A percentile compares a stretch with the other conserved stretches of the same genome.
Conservation (phyloP, 2,888 invertebrate genomes). For the Drosophila stalkeri region DNA sequence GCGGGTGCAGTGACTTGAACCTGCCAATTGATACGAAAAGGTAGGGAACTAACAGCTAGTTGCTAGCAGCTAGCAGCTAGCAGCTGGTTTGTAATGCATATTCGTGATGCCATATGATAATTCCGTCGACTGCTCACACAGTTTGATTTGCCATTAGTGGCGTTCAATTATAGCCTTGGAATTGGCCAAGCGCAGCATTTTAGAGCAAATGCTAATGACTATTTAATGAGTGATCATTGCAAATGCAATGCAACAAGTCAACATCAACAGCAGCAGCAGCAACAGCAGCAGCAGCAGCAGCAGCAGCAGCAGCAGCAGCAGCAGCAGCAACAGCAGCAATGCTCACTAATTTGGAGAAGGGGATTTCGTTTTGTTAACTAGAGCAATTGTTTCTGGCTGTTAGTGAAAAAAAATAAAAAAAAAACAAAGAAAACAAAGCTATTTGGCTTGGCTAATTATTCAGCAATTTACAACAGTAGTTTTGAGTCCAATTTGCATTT, state of each 20-base stretch:
- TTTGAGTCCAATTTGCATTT: conserved; percentile 31
- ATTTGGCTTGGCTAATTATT: conserved; percentile 43
- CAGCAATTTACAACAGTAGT: conserved; percentile 26
- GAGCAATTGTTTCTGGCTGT: conserved; percentile 24
- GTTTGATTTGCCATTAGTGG: conserved; percentile 56
- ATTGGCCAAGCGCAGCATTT: conserved; percentile 57
- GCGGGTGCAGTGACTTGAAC: conserved; percentile 56
- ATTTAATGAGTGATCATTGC: conserved; percentile 55
- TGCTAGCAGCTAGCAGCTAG: conserved; percentile 17
- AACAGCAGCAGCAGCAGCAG: conserved; percentile 3
- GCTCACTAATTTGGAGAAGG: conserved; percentile 26
- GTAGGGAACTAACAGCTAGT: conserved; percentile 15
- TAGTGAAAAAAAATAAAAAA: neutral
- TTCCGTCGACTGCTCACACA: conserved; percentile 17
- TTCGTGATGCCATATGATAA: conserved; percentile 58
- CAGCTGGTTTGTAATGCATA: conserved; percentile 44
- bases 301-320: neutral
- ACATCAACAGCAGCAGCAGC: too few relatives aligned
- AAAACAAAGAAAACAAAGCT: neutral
- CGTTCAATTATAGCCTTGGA: conserved; percentile 56
- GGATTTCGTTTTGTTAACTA: conserved; percentile 15
- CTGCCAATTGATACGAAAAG: conserved; percentile 45
- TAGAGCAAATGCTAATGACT: conserved; percentile 45
- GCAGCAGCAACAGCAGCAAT: conserved; percentile 5
- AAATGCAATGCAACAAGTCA: conserved; percentile 35